Base-by-base conservation (phyloP, 2,797 vertebrate species). In the Sylvia borin region DNA sequence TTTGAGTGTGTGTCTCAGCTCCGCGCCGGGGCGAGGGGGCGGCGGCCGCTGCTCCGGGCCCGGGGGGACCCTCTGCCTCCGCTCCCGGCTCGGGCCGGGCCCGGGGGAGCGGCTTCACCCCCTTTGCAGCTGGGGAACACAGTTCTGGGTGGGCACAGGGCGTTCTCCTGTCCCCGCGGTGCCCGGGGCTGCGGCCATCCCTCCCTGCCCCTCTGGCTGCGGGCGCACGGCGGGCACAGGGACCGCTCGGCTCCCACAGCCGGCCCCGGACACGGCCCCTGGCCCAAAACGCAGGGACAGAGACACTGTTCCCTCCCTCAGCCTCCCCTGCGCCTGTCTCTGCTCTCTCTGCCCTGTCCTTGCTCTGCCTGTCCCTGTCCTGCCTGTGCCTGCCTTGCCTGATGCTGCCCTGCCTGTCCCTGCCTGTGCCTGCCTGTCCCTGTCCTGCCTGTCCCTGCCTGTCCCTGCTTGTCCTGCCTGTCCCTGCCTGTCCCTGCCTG, bases 251-350 rank as follows among this genome's bases (percentile, higher is more conserved):
- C 48, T 61, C 13, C 4, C 22, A 4, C 34, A 3, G 61, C 51
- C 43, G 4, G 43, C 7, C 34, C 70, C 9, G 42, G 36, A 10
- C 61, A 65, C 8, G 16, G 42, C 12, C 22, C n/a, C 3, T 11
- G n/a, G 78, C 73, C 60, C 55, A 31, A 58, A 76, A 88, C 3
- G 29, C 13, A 12, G 60, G 29, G 14, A 36, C 24, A 40, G 75
- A 25, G 43, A 24, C 34, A 1, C 4, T 2, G 0, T 13, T 57
- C 10, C 2, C 11, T 3, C 2, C 1, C 36, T 48, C 20, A 26
- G n/a, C 36, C 13, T 57, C 6, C 5, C 27, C 36, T 2, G 16
- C 1, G 8, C 10, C 22, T 19, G 42, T 8, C 20, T 10, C 32
- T 50, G 0, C 50, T 36, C 22, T 70, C 58, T 13, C 24, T 47